Evolutionary conservation across 2,888 invertebrate species (phyloP).

Genomic region (Platycheirus albimanus): DNA sequence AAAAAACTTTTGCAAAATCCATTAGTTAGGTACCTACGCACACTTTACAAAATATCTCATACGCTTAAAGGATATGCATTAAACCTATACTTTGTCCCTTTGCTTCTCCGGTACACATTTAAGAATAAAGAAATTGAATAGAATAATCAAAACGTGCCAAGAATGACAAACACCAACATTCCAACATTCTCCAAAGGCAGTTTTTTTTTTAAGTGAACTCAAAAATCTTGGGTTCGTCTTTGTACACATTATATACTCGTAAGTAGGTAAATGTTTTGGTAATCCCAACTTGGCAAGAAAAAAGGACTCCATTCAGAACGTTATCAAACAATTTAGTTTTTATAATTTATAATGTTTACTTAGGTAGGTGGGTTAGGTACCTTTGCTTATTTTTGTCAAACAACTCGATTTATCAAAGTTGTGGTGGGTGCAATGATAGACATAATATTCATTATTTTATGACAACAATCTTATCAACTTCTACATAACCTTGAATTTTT

Average conservation of each 20-base stretch:
- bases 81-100: too few species aligned
- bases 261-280: too few species aligned
- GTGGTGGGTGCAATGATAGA: neutral
- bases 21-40: too few species aligned
- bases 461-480: neutral
- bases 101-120: too few species aligned
- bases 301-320: neutral
- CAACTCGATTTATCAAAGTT: neutral
- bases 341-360: neutral
- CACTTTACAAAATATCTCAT: too few species aligned
- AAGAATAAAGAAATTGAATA: neutral
- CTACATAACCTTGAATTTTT: neutral
- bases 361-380: too few species aligned
- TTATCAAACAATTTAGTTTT: neutral
- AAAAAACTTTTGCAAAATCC: too few species aligned
- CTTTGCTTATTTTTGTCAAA: neutral
- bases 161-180: neutral
- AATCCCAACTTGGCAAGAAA: neutral
- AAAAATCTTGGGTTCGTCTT: too few species aligned
- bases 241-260: neutral
- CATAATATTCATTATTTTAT: neutral
- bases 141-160: neutral
- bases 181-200: neutral
- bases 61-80: too few species aligned
- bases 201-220: neutral